These are phyloP conservation scores for Cheilosia scutellata DNA, from an alignment of 2,888 invertebrate species.

Conservation along the genomic window DNA sequence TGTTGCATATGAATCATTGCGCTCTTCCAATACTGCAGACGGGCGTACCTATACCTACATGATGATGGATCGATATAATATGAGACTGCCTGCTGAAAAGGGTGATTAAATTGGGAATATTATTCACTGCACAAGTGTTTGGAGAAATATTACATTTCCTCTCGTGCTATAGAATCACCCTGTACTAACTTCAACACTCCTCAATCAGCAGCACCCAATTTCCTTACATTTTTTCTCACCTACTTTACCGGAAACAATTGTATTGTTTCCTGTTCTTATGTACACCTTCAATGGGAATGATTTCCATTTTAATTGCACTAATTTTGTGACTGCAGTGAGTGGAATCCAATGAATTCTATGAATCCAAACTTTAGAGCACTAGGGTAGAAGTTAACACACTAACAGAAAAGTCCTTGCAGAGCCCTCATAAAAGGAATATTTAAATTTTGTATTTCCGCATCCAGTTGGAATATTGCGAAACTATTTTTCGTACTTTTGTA, in stretches of 20 bases:
- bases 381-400: background rate
- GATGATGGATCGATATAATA: no score
- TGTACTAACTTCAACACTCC: background rate
- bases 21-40: no score
- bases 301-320: constrained; percentile 56
- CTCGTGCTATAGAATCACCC: no score
- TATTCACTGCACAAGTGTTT: no score
- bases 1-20: no score
- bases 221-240: background rate
- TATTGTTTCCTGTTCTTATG: constrained; percentile 1
- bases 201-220: background rate
- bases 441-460: constrained; percentile 59
- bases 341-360: constrained; percentile 40
- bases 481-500: constrained; percentile 69
- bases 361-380: constrained; percentile 1
- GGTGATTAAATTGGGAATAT: no score
- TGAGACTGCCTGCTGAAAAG: no score
- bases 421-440: constrained; percentile 58
- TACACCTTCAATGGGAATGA: constrained; percentile 23
- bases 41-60: no score
- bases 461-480: constrained; percentile 65
- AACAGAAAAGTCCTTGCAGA: constrained; percentile 8
- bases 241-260: constrained; percentile 1
- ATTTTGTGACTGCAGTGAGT: constrained; percentile 19
- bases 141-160: background rate